Evolutionary conservation across 2,113 vertebrate genomes (phyloP).

Genomic region (Trogon surrucura): DNA sequence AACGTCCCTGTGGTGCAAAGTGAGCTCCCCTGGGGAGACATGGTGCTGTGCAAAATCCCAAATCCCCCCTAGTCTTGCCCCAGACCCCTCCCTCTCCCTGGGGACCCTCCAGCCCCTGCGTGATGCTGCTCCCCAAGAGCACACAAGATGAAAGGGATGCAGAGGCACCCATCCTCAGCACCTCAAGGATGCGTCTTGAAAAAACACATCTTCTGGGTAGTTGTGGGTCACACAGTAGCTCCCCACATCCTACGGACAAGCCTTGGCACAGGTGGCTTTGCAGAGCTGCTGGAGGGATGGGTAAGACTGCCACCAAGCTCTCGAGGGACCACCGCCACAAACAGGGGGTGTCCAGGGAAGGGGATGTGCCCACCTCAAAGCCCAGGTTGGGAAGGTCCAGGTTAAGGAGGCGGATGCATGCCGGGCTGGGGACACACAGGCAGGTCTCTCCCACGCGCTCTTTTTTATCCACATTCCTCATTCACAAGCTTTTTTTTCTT

Average conservation of each 20-base stretch:
- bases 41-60: background rate
- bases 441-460: background rate
- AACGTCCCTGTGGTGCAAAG: fast-evolving
- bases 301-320: fast-evolving
- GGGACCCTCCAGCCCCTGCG: background rate
- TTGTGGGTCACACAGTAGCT: background rate
- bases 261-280: background rate
- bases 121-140: fast-evolving
- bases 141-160: fast-evolving
- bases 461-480: background rate
- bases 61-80: background rate
- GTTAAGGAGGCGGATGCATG: background rate
- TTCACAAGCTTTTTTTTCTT: background rate
- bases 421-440: fast-evolving
- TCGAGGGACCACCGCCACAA: fast-evolving
- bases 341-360: fast-evolving
- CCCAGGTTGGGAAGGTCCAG: background rate
- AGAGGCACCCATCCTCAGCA: background rate
- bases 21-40: fast-evolving
- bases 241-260: background rate
- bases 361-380: fast-evolving
- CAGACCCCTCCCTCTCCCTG: background rate
- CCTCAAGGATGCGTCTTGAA: background rate
- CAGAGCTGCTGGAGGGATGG: background rate
- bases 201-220: background rate